Conservation (phyloP, 2,888 invertebrate species). For the Drosophila pegasa region DNA sequence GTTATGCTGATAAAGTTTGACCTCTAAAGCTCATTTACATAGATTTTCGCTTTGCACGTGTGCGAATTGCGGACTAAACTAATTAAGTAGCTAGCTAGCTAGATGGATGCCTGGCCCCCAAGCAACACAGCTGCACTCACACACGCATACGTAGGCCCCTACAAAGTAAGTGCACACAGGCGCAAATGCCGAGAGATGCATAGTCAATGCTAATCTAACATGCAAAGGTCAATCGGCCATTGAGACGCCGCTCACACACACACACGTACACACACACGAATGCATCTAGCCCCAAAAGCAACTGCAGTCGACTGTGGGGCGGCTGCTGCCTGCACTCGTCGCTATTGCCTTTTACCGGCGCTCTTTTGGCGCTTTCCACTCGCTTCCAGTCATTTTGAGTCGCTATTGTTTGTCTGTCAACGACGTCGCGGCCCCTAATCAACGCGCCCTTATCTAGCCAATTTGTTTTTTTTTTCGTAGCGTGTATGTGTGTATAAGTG, state of each 20-base stretch:
- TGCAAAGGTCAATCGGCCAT: conserved; percentile 81
- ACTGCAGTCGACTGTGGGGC: conserved; percentile 15
- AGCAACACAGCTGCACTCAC: not conserved
- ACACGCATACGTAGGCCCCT: conserved; percentile 1
- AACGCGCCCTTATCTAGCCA: conserved; percentile 75
- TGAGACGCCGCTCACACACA: conserved; percentile 43
- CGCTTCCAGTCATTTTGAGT: conserved; percentile 63
- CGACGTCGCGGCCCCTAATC: conserved; percentile 62
- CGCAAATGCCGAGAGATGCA: conserved; percentile 20
- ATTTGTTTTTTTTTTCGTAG: conserved; percentile 34
- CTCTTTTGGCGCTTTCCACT: conserved; percentile 37
- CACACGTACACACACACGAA: conserved; percentile 8
- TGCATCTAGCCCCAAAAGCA: conserved; percentile 26
- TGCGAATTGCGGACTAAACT: conserved; percentile 62
- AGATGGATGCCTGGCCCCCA: conserved; percentile 25
- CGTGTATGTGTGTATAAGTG: conserved; percentile 6
- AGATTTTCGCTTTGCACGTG: conserved; percentile 68
- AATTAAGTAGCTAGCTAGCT: conserved; percentile 54
- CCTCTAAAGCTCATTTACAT: conserved; percentile 67
- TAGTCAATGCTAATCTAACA: conserved; percentile 75
- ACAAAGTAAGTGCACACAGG: conserved; percentile 1
- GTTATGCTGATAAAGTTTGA: conserved; percentile 64
- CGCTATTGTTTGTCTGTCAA: conserved; percentile 68
- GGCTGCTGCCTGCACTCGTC: conserved; percentile 27
- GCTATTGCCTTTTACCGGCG: conserved; percentile 40